These are phyloP conservation scores for Neosalanx taihuensis DNA, from an alignment of 2,797 vertebrate genomes.

Conservation along the genomic window DNA sequence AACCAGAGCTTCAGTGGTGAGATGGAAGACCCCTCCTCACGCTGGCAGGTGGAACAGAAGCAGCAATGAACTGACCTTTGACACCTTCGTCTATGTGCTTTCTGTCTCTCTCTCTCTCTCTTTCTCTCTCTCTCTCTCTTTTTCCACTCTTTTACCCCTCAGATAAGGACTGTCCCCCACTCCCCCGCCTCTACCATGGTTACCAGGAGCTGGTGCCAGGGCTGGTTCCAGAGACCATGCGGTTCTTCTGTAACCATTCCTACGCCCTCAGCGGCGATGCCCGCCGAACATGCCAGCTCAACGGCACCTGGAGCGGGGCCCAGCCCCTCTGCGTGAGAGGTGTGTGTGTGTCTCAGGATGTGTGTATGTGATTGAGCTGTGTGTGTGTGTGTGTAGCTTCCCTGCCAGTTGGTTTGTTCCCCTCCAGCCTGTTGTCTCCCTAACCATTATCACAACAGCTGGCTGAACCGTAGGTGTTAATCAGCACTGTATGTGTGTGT, in stretches of 20 bases:
- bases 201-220: conserved; percentile 76
- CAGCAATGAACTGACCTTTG: too few relatives aligned
- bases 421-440: background rate
- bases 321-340: conserved; percentile 93
- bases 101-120: background rate
- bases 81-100: too few relatives aligned
- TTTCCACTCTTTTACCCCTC: conserved; percentile 28
- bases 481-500: conserved; percentile 20
- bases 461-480: conserved; percentile 8
- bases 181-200: conserved; percentile 83
- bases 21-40: background rate
- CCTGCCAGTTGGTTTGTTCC: conserved; percentile 1
- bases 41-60: background rate
- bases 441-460: conserved; percentile 14
- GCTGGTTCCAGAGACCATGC: conserved; percentile 68
- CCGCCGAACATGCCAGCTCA: conserved; percentile 80
- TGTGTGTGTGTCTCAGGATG: conserved; percentile 12
- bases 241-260: conserved; percentile 90
- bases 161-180: conserved; percentile 81
- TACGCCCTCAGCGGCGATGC: conserved; percentile 86
- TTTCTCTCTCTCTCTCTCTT: background rate
- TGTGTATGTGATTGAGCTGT: background rate
- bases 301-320: conserved; percentile 88
- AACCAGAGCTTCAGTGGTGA: conserved; percentile 69
- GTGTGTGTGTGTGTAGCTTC: background rate